These are phyloP conservation scores for Poecilia velifera DNA, from an alignment of 2,797 vertebrate genomes.

Conservation along the genomic window DNA sequence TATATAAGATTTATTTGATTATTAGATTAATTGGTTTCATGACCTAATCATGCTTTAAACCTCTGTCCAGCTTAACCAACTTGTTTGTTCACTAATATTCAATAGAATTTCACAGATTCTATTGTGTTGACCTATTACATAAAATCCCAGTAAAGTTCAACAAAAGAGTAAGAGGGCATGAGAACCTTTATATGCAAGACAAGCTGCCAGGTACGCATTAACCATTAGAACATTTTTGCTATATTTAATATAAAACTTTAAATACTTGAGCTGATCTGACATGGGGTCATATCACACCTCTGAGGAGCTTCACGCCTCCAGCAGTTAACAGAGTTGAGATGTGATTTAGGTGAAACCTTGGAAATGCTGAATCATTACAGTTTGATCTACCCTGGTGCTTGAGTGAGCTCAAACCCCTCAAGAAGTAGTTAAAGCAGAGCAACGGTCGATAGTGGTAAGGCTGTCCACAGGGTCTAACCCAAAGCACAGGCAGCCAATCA, in stretches of 20 bases:
- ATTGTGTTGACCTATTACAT: not conserved
- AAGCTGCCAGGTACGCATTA: not conserved
- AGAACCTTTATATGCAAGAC: not conserved
- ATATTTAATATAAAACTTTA: not conserved
- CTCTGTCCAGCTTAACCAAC: no score
- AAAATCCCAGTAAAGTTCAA: not conserved
- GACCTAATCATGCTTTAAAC: no score
- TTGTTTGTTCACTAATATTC: not conserved
- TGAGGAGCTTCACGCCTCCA: not conserved
- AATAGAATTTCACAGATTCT: not conserved
- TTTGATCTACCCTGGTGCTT: conserved; percentile 24
- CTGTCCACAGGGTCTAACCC: conserved; percentile 13
- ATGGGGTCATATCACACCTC: not conserved
- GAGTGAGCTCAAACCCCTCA: conserved; percentile 14
- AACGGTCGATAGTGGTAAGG: conserved; percentile 8
- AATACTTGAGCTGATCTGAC: conserved; percentile 1
- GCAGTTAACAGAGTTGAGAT: not conserved
- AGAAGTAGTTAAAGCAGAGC: conserved; percentile 11
- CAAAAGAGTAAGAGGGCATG: not conserved
- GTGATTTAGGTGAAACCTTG: conserved; percentile 22
- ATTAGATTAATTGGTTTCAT: no score
- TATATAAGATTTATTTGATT: no score
- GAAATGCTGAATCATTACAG: conserved; percentile 20
- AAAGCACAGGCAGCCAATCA: conserved; percentile 18
- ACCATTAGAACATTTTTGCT: not conserved